Conservation (phyloP, 2,113 vertebrate species). For the Chloropsis hardwickii region DNA sequence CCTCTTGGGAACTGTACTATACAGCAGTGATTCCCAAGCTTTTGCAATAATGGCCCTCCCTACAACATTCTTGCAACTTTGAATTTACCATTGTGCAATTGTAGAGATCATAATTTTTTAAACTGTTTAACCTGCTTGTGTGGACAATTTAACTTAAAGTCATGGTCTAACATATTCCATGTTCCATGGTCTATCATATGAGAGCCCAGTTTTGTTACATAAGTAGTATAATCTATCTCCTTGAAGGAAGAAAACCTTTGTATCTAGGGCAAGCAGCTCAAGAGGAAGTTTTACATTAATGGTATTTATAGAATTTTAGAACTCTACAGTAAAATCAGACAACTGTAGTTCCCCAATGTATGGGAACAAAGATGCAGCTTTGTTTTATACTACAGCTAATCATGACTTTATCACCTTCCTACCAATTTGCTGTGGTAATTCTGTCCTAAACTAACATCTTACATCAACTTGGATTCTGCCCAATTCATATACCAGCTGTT, state of each 20-base stretch:
- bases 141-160: not conserved
- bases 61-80: not conserved
- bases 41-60: not conserved
- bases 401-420: not conserved
- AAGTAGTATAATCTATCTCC: not conserved
- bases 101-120: not conserved
- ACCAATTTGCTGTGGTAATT: not conserved
- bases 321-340: not conserved
- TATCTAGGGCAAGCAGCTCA: not conserved
- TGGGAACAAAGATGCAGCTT: not conserved
- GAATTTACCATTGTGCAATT: not conserved
- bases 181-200: not conserved
- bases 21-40: not conserved
- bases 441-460: not conserved
- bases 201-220: not conserved
- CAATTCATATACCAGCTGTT: not conserved
- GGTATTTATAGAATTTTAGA: not conserved
- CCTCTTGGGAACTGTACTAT: not conserved
- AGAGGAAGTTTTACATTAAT: not conserved
- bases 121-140: not conserved
- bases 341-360: not conserved
- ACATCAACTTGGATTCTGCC: not conserved
- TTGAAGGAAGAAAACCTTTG: not conserved
- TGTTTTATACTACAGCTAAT: not conserved
- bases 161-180: not conserved